Percentiles rank a stretch among this genome's conserved stretches.
phyloP scores from a whole-genome alignment of 2,113 vertebrate genomes.

The Pelecanoides urinatrix region DNA sequence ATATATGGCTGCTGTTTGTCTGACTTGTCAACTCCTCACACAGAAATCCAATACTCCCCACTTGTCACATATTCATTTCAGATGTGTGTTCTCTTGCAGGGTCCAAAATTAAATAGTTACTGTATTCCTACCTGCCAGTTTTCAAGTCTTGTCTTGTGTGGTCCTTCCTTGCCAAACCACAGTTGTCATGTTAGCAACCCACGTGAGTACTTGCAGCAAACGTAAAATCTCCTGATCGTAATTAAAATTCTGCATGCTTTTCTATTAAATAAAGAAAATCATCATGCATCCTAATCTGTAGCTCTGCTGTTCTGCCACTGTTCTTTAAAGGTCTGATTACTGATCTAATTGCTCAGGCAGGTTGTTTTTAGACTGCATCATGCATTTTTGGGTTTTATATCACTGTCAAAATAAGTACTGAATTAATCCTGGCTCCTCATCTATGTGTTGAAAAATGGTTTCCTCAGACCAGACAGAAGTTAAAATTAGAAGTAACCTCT shows the following conservation, averaged over 20 bases:
- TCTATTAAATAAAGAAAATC: neutral
- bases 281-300: neutral
- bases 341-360: neutral
- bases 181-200: neutral
- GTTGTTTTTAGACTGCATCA: neutral
- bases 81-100: neutral
- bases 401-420: neutral
- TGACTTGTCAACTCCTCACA: neutral
- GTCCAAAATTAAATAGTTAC: neutral
- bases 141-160: neutral
- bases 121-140: neutral
- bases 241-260: conserved; percentile 19
- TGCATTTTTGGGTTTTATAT: neutral
- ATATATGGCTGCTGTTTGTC: conserved; percentile 18
- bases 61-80: conserved; percentile 23
- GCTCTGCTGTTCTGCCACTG: neutral
- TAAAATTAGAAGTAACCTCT: neutral
- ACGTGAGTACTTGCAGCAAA: neutral
- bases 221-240: neutral
- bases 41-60: conserved; percentile 5
- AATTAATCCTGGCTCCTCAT: neutral
- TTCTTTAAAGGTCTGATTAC: neutral
- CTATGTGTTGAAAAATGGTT: neutral
- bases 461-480: neutral
- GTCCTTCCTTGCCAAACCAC: neutral